Evolutionary conservation across 2,113 vertebrate genomes (phyloP), one percentile per base, ranked within the genome.

Genomic region (Candoia aspera): DNA sequence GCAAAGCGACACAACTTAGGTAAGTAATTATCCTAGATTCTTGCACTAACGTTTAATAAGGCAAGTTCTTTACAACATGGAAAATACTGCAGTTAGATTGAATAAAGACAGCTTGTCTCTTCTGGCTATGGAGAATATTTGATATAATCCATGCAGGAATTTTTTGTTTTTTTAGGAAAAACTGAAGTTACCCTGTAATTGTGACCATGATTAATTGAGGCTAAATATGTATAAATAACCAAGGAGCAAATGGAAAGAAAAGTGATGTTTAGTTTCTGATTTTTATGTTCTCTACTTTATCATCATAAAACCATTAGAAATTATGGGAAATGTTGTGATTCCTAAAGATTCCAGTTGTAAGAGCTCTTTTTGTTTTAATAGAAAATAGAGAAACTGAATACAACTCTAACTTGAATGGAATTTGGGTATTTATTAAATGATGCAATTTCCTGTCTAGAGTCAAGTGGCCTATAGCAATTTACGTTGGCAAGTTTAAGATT

Each of bases 1-100:
- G 98, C 98, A 95, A 99, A 99, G 95, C 98, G 99, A 97, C 99
- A 99, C 97, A 99, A 99, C 96, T 98, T 99, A 97, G 99, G 99
- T 99, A 98, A 99, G 98, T 84, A 42, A 0, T n/a, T 87, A 21
- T n/a, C 29, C 49, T 2, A 0, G 0, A 8, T 3, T 1, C 6
- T 84, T 86, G 13, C 1, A 6, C 0, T 37, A 29, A 90, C 11
- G 4, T 89, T 90, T 0, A 0, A 88, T 57, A 5, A 17, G 49
- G 29, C 37, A 37, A 84, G 42, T 3, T 26, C 33, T 84, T 55
- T 85, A 33, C 49, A 42, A 55, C 3, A 8, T 29, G 57, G 46
- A 64, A 62, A 91, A 55, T 33, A 23, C 4, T 42, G 33, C 21
- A 26, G 60, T 85, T 37, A 55, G 49, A n/a, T 64, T n/a, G 54